Evolutionary conservation across 2,113 vertebrate genomes (phyloP).

Genomic region (Sinocyclocheilus anshuiensis): DNA sequence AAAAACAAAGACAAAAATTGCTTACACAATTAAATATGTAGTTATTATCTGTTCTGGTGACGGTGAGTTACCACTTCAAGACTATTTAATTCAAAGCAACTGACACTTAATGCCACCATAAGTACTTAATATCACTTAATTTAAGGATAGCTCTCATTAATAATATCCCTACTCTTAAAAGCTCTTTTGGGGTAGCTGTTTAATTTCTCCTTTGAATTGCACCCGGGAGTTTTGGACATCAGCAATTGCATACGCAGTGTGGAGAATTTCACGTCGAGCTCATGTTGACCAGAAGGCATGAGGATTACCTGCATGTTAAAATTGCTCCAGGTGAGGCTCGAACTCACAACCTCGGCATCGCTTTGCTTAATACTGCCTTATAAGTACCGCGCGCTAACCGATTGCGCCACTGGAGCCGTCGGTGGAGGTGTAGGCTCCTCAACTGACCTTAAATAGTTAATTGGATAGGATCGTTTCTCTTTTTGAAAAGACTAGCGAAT

Average conservation of each 20-base stretch:
- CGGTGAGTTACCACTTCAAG: neutral
- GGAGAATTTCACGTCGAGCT: too few relatives aligned
- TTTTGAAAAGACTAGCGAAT: neutral
- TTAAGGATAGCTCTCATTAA: neutral
- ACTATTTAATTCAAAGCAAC: neutral
- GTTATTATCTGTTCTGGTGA: neutral
- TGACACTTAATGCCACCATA: neutral
- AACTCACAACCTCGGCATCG: constrained; percentile 61
- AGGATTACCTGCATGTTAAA: neutral
- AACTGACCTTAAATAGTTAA: neutral
- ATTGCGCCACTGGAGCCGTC: constrained; percentile 97
- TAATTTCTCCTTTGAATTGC: too few relatives aligned
- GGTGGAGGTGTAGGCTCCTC: rapidly evolving
- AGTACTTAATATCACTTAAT: neutral
- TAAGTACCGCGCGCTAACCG: constrained; percentile 99
- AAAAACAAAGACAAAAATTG: neutral
- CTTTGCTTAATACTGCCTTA: constrained; percentile 91
- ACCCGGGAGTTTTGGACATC: too few relatives aligned
- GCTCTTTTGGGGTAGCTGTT: too few relatives aligned
- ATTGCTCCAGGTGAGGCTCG: constrained; percentile 1
- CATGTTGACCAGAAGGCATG: neutral
- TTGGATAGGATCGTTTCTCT: neutral
- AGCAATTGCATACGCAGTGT: too few relatives aligned
- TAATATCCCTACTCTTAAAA: neutral
- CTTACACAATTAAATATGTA: neutral